Conservation (phyloP, 2,113 vertebrate genomes). For the Arothron firmamentum region DNA sequence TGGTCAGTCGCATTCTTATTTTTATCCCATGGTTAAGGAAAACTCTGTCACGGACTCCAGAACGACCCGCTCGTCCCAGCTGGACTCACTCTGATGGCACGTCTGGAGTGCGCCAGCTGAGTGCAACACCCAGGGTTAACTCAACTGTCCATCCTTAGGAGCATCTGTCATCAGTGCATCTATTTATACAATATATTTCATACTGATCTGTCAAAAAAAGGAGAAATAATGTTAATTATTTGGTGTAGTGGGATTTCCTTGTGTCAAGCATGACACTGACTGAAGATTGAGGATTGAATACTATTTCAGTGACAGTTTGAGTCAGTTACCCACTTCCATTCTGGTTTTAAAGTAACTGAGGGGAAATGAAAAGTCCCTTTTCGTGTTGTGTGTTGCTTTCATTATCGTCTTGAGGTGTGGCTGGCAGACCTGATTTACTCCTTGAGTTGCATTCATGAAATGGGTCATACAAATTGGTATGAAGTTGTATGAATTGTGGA, state of each 20-base stretch:
- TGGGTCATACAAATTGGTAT: neutral
- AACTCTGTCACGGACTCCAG: neutral
- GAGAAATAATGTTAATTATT: too few relatives aligned
- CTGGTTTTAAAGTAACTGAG: too few relatives aligned
- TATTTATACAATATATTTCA: slow-evolving; percentile 9
- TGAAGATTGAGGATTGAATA: too few relatives aligned
- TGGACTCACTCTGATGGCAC: slow-evolving; percentile 28
- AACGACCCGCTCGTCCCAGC: slow-evolving; percentile 25
- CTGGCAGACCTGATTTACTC: slow-evolving; percentile 53
- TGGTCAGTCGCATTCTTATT: too few relatives aligned
- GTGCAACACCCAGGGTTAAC: slow-evolving; percentile 12
- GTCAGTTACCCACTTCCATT: too few relatives aligned
- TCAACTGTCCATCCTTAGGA: neutral
- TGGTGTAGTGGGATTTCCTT: too few relatives aligned
- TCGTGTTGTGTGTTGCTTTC: too few relatives aligned
- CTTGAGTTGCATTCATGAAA: slow-evolving; percentile 39
- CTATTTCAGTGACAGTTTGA: too few relatives aligned
- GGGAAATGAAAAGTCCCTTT: too few relatives aligned
- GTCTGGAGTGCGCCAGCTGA: slow-evolving; percentile 30
- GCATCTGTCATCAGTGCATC: slow-evolving; percentile 1
- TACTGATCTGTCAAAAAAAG: too few relatives aligned
- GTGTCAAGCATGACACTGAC: neutral
- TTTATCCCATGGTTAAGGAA: too few relatives aligned
- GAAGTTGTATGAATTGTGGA: neutral
- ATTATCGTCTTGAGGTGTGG: slow-evolving; percentile 38